Base-by-base conservation (phyloP, 1,140 invertebrate genomes). In the Zaprionus gabonicus region DNA sequence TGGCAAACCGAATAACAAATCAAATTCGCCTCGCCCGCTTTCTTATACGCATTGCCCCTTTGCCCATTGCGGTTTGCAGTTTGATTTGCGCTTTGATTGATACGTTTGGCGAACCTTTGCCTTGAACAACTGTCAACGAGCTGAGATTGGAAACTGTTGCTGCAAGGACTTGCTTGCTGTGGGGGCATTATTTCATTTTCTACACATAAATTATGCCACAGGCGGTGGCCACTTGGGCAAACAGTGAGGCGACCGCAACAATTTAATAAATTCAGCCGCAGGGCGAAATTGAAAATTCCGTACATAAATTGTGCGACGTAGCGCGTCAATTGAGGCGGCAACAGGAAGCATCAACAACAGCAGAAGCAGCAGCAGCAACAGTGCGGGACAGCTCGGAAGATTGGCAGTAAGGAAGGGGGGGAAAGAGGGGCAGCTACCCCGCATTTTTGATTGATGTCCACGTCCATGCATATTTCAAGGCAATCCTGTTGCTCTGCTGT, bases 231-330 rank as follows among this genome's bases (percentile, higher is more conserved):
- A 57, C 72, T 76, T 69, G 77, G 77, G 68, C 65, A 75, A 80
- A 76, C 76, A 80, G 65, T 36, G 34, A 60, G 34, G 51, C 49
- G 44, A 73, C 72, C 74, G 77, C 83, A 87, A 83, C 81, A 88
- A 88, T 88, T 88, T 88, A 88, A 90, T 88, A 88, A 90, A 88
- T 90, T 84, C 53, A 57, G 78, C 81, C 86, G 69, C 66, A 81
- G 65, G 81, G 67, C 85, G 41, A 88, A 88, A 88, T 90, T 90
- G 85, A 90, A 88, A 90, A 88, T 90, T 90, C 85, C 81, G 36
- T 44, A 23, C 31, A 70, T 60, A 60, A 62, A 62, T 62, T 55
- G 60, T 71, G 69, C 60, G 65, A n/a, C 59, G 46, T 51, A 62
- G 68, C 36, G 60, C 59, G 53, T 70, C 58, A 56, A 63, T 62